Percentiles rank a stretch among this genome's conserved stretches.
These are phyloP conservation scores for Nyctibius bracteatus DNA, from an alignment of 2,113 vertebrate genomes.

Conservation along the genomic window DNA sequence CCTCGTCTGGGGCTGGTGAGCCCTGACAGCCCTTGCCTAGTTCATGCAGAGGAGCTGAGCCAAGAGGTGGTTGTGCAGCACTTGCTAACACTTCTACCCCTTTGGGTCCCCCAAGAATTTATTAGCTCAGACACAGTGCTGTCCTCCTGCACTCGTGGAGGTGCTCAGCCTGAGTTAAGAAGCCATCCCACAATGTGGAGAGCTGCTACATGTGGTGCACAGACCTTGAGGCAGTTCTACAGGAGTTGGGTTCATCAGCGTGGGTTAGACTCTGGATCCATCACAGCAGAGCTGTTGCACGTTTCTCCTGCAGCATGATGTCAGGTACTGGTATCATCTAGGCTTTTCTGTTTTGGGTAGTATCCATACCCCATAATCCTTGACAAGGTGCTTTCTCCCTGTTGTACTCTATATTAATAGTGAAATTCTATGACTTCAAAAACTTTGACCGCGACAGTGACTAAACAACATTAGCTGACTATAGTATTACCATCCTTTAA, in stretches of 20 bases:
- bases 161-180: background rate
- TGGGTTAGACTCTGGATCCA: background rate
- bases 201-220: background rate
- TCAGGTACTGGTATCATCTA: background rate
- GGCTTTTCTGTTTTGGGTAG: background rate
- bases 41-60: background rate
- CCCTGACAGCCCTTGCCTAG: background rate
- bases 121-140: background rate
- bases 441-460: background rate
- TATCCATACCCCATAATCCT: background rate
- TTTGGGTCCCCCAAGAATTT: background rate
- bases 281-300: accelerated
- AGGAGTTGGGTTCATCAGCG: background rate
- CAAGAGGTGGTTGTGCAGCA: background rate
- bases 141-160: background rate
- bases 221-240: background rate
- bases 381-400: background rate
- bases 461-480: background rate
- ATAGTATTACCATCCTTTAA: background rate
- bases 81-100: background rate
- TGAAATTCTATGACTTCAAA: background rate
- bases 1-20: background rate
- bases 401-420: background rate
- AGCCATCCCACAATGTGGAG: background rate
- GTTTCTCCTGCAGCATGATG: accelerated